These are phyloP conservation scores for Sebastes dallii DNA, from an alignment of 2,797 vertebrate species.

Conservation along the genomic window DNA sequence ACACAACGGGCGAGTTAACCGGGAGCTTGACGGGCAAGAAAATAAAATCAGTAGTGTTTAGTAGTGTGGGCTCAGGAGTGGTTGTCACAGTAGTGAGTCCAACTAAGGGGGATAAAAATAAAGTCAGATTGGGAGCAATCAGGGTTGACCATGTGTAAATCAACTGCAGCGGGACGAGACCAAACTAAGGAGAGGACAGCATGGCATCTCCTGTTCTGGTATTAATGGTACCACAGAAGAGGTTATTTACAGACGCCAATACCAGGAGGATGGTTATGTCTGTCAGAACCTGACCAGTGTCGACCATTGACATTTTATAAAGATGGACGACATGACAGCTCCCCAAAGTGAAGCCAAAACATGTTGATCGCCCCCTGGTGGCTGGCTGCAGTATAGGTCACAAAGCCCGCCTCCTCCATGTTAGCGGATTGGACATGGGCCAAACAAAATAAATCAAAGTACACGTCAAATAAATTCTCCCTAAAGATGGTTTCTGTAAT, in stretches of 20 bases:
- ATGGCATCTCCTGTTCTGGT: not conserved
- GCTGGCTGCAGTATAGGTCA: too few relatives aligned
- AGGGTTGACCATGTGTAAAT: not conserved
- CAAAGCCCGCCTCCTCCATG: too few relatives aligned
- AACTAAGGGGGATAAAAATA: constrained; percentile 7
- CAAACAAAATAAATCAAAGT: too few relatives aligned
- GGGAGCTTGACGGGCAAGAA: constrained; percentile 24
- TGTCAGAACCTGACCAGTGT: not conserved
- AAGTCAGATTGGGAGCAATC: constrained; percentile 22
- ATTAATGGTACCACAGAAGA: not conserved
- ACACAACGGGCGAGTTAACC: constrained; percentile 36
- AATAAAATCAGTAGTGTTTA: constrained; percentile 37
- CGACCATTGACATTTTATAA: too few relatives aligned
- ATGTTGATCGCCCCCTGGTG: too few relatives aligned
- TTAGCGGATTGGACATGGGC: too few relatives aligned
- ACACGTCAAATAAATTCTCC: too few relatives aligned
- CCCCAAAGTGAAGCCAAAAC: too few relatives aligned
- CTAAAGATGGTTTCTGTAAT: too few relatives aligned
- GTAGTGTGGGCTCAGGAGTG: not conserved
- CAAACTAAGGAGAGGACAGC: not conserved
- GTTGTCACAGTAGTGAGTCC: constrained; percentile 18
- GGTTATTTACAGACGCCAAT: not conserved
- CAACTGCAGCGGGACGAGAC: not conserved
- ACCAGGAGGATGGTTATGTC: not conserved
- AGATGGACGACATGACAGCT: too few relatives aligned